phyloP scores from a whole-genome alignment of 2,888 invertebrate genomes.

The Helobdella robusta region DNA sequence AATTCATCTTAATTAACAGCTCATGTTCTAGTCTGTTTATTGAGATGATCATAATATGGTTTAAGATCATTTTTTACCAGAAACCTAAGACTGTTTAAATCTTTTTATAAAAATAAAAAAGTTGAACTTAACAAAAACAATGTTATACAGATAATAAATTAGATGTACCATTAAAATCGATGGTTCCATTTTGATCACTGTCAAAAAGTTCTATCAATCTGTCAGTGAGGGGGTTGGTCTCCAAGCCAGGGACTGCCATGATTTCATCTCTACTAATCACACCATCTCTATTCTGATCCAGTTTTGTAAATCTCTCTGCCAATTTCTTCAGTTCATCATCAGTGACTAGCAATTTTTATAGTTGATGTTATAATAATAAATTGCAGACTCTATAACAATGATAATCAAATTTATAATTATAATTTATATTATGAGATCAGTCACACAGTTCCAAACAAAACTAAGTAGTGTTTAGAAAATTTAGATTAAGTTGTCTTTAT shows the following conservation, averaged over 20 bases:
- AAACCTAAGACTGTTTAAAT: too few species aligned
- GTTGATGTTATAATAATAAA: too few species aligned
- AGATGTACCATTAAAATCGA: constrained; percentile 30
- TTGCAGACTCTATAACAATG: too few species aligned
- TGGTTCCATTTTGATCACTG: constrained; percentile 29
- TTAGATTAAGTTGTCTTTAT: too few species aligned
- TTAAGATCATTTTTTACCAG: too few species aligned
- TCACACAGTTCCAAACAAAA: too few species aligned
- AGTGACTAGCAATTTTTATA: constrained; percentile 24
- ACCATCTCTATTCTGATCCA: constrained; percentile 28
- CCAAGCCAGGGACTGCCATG: constrained; percentile 30
- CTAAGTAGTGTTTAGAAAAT: too few species aligned
- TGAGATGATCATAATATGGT: too few species aligned
- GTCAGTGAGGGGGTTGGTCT: constrained; percentile 29
- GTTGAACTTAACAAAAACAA: neutral
- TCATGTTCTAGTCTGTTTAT: too few species aligned
- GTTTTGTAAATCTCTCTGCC: constrained; percentile 28
- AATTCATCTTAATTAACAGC: too few species aligned
- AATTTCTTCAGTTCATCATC: constrained; percentile 28
- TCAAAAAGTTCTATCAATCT: constrained; percentile 30
- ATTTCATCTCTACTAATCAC: constrained; percentile 28
- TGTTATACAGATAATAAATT: neutral
- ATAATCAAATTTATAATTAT: too few species aligned
- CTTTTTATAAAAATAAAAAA: constrained; percentile 2
- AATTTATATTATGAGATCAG: too few species aligned